Evolutionary conservation across 2,888 invertebrate species (phyloP).

Genomic region (Heliconius ismenius): DNA sequence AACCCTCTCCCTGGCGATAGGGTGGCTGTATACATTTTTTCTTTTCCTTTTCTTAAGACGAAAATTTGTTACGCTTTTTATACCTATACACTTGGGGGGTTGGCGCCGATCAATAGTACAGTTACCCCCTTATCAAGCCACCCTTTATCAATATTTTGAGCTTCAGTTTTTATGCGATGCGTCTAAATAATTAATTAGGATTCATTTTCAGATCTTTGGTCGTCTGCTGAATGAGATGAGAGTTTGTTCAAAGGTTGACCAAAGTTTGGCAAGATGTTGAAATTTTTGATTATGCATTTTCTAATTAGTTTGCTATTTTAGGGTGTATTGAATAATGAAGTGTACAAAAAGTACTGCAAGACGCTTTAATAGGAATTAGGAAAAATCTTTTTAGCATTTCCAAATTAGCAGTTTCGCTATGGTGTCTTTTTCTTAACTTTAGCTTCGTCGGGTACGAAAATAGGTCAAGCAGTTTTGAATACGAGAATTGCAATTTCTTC

Average conservation of each 20-base stretch:
- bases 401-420: constrained; percentile 9
- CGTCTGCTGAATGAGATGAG: neutral
- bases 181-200: constrained; percentile 52
- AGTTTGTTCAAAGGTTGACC: constrained; percentile 9
- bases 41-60: constrained; percentile 83
- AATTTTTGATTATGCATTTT: neutral
- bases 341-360: no score
- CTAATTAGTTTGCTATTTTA: neutral
- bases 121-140: constrained; percentile 65
- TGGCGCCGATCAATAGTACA: constrained; percentile 72
- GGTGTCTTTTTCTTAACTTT: constrained; percentile 8
- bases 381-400: neutral
- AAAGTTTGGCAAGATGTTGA: constrained; percentile 1
- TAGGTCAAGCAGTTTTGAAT: constrained; percentile 33
- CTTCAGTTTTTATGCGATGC: constrained; percentile 64
- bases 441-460: constrained; percentile 21
- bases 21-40: constrained; percentile 81
- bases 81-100: constrained; percentile 74
- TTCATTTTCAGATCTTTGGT: constrained; percentile 34
- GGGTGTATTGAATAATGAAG: neutral
- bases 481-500: constrained; percentile 14
- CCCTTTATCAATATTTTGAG: constrained; percentile 81
- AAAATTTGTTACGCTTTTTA: constrained; percentile 83
- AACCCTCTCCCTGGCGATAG: constrained; percentile 53
- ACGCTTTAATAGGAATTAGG: neutral